Conservation (phyloP, 2,113 vertebrate genomes). For the Paramisgurnus dabryanus region DNA sequence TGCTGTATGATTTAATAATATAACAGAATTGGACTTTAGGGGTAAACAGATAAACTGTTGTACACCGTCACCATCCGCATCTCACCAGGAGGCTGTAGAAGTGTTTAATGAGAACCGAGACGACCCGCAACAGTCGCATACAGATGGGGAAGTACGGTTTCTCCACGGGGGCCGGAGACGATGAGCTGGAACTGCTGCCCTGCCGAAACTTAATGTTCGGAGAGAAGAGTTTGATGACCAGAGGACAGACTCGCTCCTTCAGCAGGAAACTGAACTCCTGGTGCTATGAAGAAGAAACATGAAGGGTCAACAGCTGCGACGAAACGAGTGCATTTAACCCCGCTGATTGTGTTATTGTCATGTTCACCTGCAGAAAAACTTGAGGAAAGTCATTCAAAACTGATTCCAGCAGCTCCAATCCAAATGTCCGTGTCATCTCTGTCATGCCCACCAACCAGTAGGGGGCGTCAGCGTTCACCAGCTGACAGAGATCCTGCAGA, state of each 20-base stretch:
- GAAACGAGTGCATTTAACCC: background rate
- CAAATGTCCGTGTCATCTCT: slow-evolving; percentile 97
- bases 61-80: background rate
- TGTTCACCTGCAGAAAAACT: slow-evolving; percentile 90
- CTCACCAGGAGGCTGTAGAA: slow-evolving; percentile 96
- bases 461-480: slow-evolving; percentile 97
- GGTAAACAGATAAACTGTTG: background rate
- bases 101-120: slow-evolving; percentile 97
- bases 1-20: no score
- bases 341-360: background rate
- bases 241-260: slow-evolving; percentile 96
- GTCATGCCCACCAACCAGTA: slow-evolving; percentile 99
- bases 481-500: slow-evolving; percentile 91
- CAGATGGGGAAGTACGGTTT: slow-evolving; percentile 99
- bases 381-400: slow-evolving; percentile 96
- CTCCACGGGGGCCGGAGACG: slow-evolving; percentile 92
- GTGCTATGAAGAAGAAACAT: slow-evolving; percentile 73
- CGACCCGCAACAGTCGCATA: slow-evolving; percentile 95
- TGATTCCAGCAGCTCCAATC: slow-evolving; percentile 94
- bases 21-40: background rate
- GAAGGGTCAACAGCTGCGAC: background rate
- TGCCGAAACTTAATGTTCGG: slow-evolving; percentile 99
- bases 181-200: slow-evolving; percentile 83
- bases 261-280: slow-evolving; percentile 98
- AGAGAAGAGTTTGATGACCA: slow-evolving; percentile 99